These are phyloP conservation scores for Scaptomyza flava DNA, from an alignment of 2,888 invertebrate species.

Conservation along the genomic window DNA sequence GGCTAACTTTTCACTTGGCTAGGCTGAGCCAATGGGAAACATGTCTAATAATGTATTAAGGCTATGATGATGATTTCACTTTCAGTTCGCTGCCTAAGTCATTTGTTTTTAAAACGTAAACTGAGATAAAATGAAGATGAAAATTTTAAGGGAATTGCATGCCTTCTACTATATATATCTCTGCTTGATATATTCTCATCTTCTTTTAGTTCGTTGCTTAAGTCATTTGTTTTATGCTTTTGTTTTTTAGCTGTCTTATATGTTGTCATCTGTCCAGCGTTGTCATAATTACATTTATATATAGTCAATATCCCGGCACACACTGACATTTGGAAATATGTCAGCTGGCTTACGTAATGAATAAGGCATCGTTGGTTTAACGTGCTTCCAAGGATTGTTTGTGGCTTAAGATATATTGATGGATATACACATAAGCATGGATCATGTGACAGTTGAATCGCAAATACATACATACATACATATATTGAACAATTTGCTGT, in stretches of 20 bases:
- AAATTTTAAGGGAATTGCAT: no score
- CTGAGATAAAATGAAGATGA: no score
- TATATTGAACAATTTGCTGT: slow-evolving; percentile 69
- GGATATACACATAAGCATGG: slow-evolving; percentile 72
- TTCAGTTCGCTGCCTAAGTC: slow-evolving; percentile 41
- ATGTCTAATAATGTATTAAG: slow-evolving; percentile 39
- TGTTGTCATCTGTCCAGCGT: slow-evolving; percentile 54
- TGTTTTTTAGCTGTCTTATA: slow-evolving; percentile 22
- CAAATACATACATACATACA: slow-evolving; percentile 24
- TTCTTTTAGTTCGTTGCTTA: slow-evolving; percentile 34
- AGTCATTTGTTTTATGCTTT: slow-evolving; percentile 50
- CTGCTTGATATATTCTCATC: neutral
- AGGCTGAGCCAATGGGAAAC: slow-evolving; percentile 56
- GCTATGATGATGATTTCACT: slow-evolving; percentile 43
- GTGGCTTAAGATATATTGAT: slow-evolving; percentile 44
- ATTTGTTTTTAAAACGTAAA: neutral
- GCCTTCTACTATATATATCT: no score
- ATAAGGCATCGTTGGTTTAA: slow-evolving; percentile 54
- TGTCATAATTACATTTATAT: slow-evolving; percentile 75
- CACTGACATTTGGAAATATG: slow-evolving; percentile 68
- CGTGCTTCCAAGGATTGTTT: slow-evolving; percentile 49
- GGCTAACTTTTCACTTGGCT: slow-evolving; percentile 28
- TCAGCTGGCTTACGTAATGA: slow-evolving; percentile 64
- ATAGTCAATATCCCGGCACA: slow-evolving; percentile 51
- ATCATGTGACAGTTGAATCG: slow-evolving; percentile 66